A percentile compares a stretch with the other conserved stretches of the same genome.
These are phyloP conservation scores for Ferrisia virgata DNA, from an alignment of 2,888 invertebrate species.

Conservation along the genomic window DNA sequence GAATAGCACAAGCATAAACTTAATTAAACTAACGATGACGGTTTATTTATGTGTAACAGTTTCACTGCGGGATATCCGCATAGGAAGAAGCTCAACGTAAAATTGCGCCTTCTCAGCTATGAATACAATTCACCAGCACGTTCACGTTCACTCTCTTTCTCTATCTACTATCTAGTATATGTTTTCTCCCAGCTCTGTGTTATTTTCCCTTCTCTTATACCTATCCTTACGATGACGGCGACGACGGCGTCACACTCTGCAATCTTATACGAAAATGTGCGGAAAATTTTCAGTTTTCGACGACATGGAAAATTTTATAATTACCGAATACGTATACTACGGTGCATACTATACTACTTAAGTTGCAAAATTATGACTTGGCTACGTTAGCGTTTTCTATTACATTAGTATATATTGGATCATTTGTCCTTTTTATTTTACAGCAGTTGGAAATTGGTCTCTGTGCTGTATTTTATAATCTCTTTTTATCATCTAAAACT, in stretches of 20 bases:
- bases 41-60: slow-evolving; percentile 22
- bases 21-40: slow-evolving; percentile 18
- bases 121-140: not conserved
- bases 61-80: slow-evolving; percentile 11
- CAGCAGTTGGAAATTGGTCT: no score
- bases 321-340: no score
- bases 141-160: not conserved
- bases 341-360: no score
- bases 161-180: not conserved
- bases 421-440: no score
- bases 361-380: no score
- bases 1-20: slow-evolving; percentile 23
- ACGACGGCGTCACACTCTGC: not conserved
- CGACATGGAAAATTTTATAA: not conserved
- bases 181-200: not conserved
- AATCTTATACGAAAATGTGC: not conserved
- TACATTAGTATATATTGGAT: no score
- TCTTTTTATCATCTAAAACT: no score
- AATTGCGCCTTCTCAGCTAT: not conserved
- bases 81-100: not conserved
- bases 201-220: not conserved
- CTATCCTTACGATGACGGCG: no score
- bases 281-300: not conserved
- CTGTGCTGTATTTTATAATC: no score
- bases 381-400: no score